phyloP scores from a whole-genome alignment of 2,888 invertebrate species.

The Incurvaria masculella region DNA sequence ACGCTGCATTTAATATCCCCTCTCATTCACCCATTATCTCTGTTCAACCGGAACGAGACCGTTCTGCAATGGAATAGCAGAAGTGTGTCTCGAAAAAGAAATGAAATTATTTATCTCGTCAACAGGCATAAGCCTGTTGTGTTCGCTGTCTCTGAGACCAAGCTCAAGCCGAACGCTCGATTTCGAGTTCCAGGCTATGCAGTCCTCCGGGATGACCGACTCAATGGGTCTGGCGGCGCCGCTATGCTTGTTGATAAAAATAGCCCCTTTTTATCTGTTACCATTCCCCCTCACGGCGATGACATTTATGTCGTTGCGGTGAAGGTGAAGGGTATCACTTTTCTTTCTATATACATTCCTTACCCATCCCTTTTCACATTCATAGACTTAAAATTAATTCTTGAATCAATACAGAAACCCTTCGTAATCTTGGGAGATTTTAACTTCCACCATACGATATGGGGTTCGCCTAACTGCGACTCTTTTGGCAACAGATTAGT shows the following conservation, averaged over 20 bases:
- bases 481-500: background rate
- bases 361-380: background rate
- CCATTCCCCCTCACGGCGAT: background rate
- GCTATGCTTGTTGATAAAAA: background rate
- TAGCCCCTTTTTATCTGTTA: background rate
- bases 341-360: background rate
- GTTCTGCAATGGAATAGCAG: background rate
- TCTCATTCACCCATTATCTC: background rate
- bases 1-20: background rate
- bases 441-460: background rate
- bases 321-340: background rate
- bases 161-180: background rate
- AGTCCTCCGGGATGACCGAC: background rate
- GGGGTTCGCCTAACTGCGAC: background rate
- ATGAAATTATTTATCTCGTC: background rate
- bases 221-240: slow-evolving; percentile 1
- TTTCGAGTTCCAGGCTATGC: background rate
- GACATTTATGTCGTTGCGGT: background rate
- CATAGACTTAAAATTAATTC: background rate
- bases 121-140: background rate
- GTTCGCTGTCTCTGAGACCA: background rate
- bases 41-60: background rate
- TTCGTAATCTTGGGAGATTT: background rate
- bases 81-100: background rate
- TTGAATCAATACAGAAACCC: background rate